phyloP scores from a whole-genome alignment of 2,888 invertebrate species.

The Heteromyza rotundicornis region DNA sequence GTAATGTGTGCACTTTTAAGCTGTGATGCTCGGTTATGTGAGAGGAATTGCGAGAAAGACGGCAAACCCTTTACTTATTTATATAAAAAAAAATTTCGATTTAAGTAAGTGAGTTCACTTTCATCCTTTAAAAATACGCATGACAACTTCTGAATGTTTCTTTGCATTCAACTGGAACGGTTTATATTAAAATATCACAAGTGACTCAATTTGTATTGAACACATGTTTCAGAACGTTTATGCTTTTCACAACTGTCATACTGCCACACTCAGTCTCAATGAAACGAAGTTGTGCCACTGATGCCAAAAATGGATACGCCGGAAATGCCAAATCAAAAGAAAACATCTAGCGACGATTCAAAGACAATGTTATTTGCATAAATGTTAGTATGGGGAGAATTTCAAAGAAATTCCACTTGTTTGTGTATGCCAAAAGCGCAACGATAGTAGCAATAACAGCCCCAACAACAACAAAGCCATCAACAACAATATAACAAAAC shows the following conservation, averaged over 20 bases:
- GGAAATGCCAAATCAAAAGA: slow-evolving; percentile 3
- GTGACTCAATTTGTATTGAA: background rate
- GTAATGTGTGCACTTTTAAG: too few relatives aligned
- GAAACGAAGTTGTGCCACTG: background rate
- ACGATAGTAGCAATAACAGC: background rate
- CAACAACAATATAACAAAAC: background rate
- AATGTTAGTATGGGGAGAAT: too few relatives aligned
- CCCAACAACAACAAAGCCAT: background rate
- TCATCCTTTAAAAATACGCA: too few relatives aligned
- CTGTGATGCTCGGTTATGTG: too few relatives aligned
- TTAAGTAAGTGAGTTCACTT: too few relatives aligned
- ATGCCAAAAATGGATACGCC: background rate
- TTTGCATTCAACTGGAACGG: too few relatives aligned
- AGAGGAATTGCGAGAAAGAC: too few relatives aligned
- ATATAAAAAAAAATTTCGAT: too few relatives aligned
- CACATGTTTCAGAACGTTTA: background rate
- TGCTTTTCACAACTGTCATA: slow-evolving; percentile 36
- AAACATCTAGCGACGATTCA: background rate
- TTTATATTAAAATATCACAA: background rate
- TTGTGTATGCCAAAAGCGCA: too few relatives aligned
- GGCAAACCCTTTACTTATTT: too few relatives aligned
- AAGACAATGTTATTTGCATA: slow-evolving; percentile 1
- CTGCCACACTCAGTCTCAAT: slow-evolving; percentile 47
- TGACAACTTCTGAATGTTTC: too few relatives aligned
- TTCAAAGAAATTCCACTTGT: too few relatives aligned